Base-by-base conservation (phyloP, 2,888 invertebrate species). In the Pandemis corylana region DNA sequence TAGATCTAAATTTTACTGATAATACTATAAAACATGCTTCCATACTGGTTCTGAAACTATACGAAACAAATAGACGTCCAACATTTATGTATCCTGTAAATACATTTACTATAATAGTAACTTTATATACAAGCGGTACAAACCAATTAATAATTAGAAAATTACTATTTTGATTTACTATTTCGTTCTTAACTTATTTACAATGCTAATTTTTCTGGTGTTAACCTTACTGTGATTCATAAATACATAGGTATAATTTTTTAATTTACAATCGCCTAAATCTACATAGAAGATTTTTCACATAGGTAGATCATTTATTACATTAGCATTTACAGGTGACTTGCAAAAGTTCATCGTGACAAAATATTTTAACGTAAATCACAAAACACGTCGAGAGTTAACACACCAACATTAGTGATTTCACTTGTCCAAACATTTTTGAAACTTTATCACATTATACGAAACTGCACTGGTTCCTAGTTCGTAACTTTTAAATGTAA, bases 141-240 rank as follows among this genome's bases (percentile, higher is more conserved):
- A 90, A 89, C 85, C 81, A 88, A 84, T 85, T 84, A 80, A 87
- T 84, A 83, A 85, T 87, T 87, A 89, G 87, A 90, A 90, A 90
- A 88, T 88, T 88, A 89, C 75, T 71, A 71, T 62, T 62, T 71
- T 87, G 80, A 83, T 89, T 88, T 85, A 87, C 85, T 88, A 87
- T 87, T 84, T 85, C 86, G 81, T 84, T 86, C 89, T 90, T 90
- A 91, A 91, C 88, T 87, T 93, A 93, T 94, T 85, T 94, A 94
- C 94, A 94, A 80, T 84, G 84, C 93, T 93, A 93, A 86, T 81
- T 87, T 90, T 89, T 92, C 91, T 94, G 94, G 94, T 94, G 94
- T 94, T 94, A 90, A 91, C 86, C 94, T 94, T 94, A 94, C 94
- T 93, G 93, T 92, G 91, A 89, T 90, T 89, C 88, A 92, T 94